phyloP scores from a whole-genome alignment of 2,888 invertebrate genomes.

The Acleris holmiana region DNA sequence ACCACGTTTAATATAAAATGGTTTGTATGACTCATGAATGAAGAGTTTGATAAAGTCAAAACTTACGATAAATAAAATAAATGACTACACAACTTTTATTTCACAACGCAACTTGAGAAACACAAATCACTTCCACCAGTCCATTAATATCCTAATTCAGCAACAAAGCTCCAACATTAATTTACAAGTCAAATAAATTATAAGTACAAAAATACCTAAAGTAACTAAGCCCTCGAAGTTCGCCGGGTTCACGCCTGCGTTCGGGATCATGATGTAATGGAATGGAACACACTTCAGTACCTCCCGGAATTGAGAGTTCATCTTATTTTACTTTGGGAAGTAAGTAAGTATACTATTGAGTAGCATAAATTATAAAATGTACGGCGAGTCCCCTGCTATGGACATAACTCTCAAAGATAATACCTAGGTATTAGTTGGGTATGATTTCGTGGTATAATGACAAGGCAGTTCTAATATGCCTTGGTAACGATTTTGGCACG shows the following conservation, averaged over 20 bases:
- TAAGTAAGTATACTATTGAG: no score
- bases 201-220: not conserved
- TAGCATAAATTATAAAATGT: no score
- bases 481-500: slow-evolving; percentile 43
- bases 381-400: no score
- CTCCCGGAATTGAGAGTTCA: slow-evolving; percentile 1
- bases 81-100: not conserved
- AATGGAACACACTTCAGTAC: slow-evolving; percentile 1
- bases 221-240: not conserved
- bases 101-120: not conserved
- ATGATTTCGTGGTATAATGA: slow-evolving; percentile 12
- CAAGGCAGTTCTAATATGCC: slow-evolving; percentile 49
- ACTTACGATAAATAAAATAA: not conserved
- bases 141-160: not conserved
- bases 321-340: slow-evolving; percentile 19
- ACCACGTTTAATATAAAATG: no score
- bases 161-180: not conserved
- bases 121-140: not conserved
- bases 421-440: not conserved
- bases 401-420: not conserved
- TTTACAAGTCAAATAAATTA: not conserved
- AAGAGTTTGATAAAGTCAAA: no score
- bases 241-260: not conserved
- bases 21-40: no score
- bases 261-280: slow-evolving; percentile 11